A percentile compares a stretch with the other conserved stretches of the same genome.
These are phyloP conservation scores for Bergia puertoricense DNA, from an alignment of 92 coral and sea anemone species.

Conservation along the genomic window DNA sequence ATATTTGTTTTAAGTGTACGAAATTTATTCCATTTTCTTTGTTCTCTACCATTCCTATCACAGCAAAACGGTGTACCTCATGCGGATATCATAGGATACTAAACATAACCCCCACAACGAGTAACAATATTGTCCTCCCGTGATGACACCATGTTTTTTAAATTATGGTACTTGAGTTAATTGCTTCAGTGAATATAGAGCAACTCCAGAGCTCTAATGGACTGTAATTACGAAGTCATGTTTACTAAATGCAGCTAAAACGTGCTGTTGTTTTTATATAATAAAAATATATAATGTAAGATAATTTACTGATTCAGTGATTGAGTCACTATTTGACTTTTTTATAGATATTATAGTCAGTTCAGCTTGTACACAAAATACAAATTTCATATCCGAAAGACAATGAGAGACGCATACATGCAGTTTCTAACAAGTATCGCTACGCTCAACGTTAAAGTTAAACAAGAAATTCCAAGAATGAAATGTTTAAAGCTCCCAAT, in stretches of 20 bases:
- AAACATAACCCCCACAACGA: neutral
- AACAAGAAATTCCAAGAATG: constrained; percentile 10
- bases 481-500: neutral
- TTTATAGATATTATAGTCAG: too few relatives aligned
- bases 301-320: neutral
- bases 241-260: neutral
- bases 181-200: neutral
- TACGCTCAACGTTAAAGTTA: neutral
- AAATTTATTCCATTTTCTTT: neutral
- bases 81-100: constrained; percentile 5
- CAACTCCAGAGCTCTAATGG: neutral
- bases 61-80: neutral
- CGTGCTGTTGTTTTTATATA: neutral
- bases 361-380: neutral
- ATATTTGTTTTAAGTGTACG: too few relatives aligned
- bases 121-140: neutral
- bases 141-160: neutral
- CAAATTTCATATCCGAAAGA: neutral
- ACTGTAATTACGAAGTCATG: neutral
- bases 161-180: neutral
- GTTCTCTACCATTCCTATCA: neutral
- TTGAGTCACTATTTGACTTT: neutral
- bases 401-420: neutral
- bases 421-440: neutral
- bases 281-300: too few relatives aligned